Evolutionary conservation across 2,888 invertebrate species (phyloP), one percentile per base, ranked within the genome.

Genomic region (Stramonita haemastoma): DNA sequence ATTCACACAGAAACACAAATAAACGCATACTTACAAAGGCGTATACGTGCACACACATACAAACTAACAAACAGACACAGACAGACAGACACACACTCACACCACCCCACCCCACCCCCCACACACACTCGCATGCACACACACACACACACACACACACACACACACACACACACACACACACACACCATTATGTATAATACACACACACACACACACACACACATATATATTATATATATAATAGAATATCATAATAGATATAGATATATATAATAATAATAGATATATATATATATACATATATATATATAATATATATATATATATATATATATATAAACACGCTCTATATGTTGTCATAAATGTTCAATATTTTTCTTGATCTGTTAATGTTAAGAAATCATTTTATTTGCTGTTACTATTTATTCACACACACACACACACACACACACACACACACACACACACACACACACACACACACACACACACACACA

Each of bases 1-100:
- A 22, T 26, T 22, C 66, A 66, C 66, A 6, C 66, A 66, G 2
- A 66, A 17, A 66, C 66, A 66, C 66, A 66, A 2, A 66, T 1
- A 66, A 17, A 66, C 66, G 26, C 66, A 66, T 26, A 13, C 66
- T 2, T 26, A 13, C 66, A 66, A 4, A 66, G 19, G 26, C 66
- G 26, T 26, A 13, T 13, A 13, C 66, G 26, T 13, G 26, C 66
- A 66, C 66, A 2, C 66, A 66, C 66, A 66, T 13, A 66, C 66
- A 66, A 4, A 66, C 66, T 6, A 4, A 66, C 66, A 66, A 4
- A 66, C 66, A 66, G 6, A 66, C 66, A 60, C 60, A 60, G 13
- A 60, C 73, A 73, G n/a, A 73, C 73, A 73, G n/a, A 73, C 73
- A 73, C 73, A 73, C 73, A 73, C 60, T 15, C 60, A 60, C 60